phyloP scores from a whole-genome alignment of 2,113 vertebrate species.

The Albula goreensis region DNA sequence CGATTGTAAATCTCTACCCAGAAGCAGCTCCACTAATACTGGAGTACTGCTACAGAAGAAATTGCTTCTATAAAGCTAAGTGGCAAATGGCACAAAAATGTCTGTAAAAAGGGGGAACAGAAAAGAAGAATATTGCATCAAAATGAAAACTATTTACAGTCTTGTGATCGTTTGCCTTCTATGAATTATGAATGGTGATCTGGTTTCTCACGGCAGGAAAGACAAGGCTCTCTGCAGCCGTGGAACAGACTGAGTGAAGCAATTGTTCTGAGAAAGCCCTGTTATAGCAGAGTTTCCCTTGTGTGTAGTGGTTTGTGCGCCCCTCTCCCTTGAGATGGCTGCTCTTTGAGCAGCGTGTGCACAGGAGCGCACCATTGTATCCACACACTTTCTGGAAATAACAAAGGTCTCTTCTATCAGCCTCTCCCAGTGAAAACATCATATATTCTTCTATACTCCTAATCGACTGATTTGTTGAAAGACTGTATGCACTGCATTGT shows the following conservation, averaged over 20 bases:
- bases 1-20: not conserved
- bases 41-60: not conserved
- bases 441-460: not conserved
- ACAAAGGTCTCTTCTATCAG: not conserved
- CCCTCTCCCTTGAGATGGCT: not conserved
- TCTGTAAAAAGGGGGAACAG: not conserved
- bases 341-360: not conserved
- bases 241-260: not conserved
- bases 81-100: not conserved
- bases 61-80: not conserved
- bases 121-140: not conserved
- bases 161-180: not conserved
- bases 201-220: not conserved
- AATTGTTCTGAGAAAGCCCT: not conserved
- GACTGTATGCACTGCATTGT: not conserved
- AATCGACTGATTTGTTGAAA: not conserved
- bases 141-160: not conserved
- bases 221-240: not conserved
- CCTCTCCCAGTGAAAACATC: not conserved
- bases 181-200: conserved; percentile 4
- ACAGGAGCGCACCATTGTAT: conserved; percentile 2
- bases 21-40: not conserved
- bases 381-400: not conserved
- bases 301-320: not conserved
- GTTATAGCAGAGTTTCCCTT: not conserved